Base-by-base conservation (phyloP, 2,797 vertebrate species). In the Cirrhinus mrigala region DNA sequence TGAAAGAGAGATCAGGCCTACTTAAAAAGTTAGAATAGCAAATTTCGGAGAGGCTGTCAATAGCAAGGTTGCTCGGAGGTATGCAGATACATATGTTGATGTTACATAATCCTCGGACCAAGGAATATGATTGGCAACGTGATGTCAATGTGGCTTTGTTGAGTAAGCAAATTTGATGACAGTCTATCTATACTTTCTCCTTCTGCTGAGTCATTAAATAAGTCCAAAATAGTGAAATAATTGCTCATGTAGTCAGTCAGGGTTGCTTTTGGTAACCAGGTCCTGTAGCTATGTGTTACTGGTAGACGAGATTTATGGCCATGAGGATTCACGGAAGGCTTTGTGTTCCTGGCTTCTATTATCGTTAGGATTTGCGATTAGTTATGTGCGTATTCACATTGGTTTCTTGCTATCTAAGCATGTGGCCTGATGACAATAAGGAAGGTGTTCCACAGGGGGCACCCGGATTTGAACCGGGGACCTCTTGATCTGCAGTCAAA, bases 401-500 rank as follows among this genome's bases (percentile, higher is more conserved):
- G 10, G 48, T 4, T 50, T 15, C 10, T 50, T 50, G 48, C 3
- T 3, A 50, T 50, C 48, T 50, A 50, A 15, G 4, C 48, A 50
- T 50, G 48, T 50, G 48, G 48, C 15, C 48, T 50, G 48, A 50
- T 5, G 15, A 50, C 48, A 15, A 50, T 50, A 50, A 16, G 5
- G 48, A 50, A 50, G 48, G 16, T 1, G 8, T 44, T 7, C 8
- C 40, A 44, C 9, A 64, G 93, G 90, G 91, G 90, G 89, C 87
- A 92, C 69, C 73, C 79, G 79, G 91, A 95, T 91, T 93, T 90
- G 91, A 94, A 93, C 91, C 87, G 4, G 91, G 91, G 90, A 95
- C 92, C 93, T 95, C 91, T 93, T 94, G 91, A 95, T 91, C 90
- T 94, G 92, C 90, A 94, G 92, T 94, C 90, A 95, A 92, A 93